Conservation (phyloP, 2,888 invertebrate species). For the Maniola hyperantus region DNA sequence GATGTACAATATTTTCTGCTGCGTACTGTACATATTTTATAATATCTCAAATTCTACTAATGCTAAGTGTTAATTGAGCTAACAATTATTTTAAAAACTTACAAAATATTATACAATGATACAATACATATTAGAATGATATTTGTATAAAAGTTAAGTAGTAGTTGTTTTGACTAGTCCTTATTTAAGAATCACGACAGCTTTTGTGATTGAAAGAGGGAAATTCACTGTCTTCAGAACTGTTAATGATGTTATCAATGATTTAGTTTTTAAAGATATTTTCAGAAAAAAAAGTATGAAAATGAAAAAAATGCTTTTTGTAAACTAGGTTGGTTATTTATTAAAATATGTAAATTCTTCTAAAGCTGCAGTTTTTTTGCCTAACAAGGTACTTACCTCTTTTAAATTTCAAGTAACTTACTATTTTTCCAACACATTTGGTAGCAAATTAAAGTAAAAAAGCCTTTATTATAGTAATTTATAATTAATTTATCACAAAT, state of each 20-base stretch:
- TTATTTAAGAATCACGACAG: constrained; percentile 48
- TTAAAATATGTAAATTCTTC: constrained; percentile 76
- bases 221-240: constrained; percentile 29
- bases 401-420: too few species aligned
- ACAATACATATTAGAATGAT: constrained; percentile 23
- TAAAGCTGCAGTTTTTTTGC: constrained; percentile 50
- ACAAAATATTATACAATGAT: constrained; percentile 21
- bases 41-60: constrained; percentile 1
- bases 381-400: background rate
- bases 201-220: constrained; percentile 39
- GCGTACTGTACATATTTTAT: too few species aligned
- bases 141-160: constrained; percentile 12
- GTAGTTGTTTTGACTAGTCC: constrained; percentile 63
- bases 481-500: constrained; percentile 24
- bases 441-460: background rate
- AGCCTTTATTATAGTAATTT: background rate
- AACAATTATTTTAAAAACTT: constrained; percentile 5
- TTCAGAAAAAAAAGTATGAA: constrained; percentile 40
- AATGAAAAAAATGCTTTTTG: constrained; percentile 71
- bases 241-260: constrained; percentile 34
- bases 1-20: too few species aligned
- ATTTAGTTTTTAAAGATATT: constrained; percentile 33
- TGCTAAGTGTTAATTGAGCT: constrained; percentile 9
- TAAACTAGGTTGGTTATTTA: constrained; percentile 79
- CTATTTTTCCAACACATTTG: background rate